Evolutionary conservation across 2,797 vertebrate species (phyloP), one percentile per base, ranked within the genome.

Genomic region (Jordanella pulchra): DNA sequence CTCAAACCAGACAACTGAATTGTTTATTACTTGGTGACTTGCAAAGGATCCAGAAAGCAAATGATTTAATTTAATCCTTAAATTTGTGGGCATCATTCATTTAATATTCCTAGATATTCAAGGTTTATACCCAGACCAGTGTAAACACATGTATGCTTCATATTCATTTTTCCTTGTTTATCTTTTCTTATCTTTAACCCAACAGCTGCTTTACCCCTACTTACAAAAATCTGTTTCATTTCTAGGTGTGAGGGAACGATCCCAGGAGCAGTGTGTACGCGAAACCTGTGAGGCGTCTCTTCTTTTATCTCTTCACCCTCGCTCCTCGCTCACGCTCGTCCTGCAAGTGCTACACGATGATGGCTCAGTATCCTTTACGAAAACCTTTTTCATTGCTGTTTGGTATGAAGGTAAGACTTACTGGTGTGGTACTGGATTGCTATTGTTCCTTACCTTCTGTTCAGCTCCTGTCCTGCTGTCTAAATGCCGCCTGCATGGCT

Each of bases 401-500:
- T 44, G 58, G 47, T 45, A 25, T 30, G n/a, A 47, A 67, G 25
- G 30, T 67, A 0, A 11, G n/a, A 1, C 42, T 21, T 63, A 50
- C 50, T 18, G 18, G 1, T 11, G 1, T 10, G 28, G 12, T 23
- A 0, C 12, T 21, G 13, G 65, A 12, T 23, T n/a, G 3, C 3
- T 32, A 14, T 80, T 63, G 50, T 78, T 88, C 88, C 90, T 94
- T 73, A 93, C 28, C 84, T 15, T 53, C 7, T 15, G 2, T 39
- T 44, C 86, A 97, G 97, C 93, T 98, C 25, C 82, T 98, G 51
- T 92, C 97, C 0, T 97, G 96, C 86, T 95, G 91, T 72, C 82
- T 99, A 80, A 98, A 98, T 0, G 95, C 96, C 0, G 91, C 96
- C 74, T 98, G 97, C 75, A 95, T 97, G 95, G 96, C 94, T 0